Base-by-base conservation (phyloP, 2,888 invertebrate genomes). In the Machimus rusticus region DNA sequence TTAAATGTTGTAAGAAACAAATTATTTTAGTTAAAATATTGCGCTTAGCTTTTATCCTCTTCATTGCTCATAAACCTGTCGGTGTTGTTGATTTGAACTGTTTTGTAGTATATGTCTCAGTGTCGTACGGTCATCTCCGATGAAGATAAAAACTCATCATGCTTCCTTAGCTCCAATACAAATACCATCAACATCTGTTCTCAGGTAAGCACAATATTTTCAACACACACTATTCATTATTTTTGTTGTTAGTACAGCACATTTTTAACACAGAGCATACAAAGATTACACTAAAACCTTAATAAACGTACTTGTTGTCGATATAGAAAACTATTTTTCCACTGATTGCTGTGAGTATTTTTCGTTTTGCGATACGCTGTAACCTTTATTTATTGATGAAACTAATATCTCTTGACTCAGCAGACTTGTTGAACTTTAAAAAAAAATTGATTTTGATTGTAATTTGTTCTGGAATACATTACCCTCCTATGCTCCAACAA, bases 151-250 rank as follows among this genome's bases (percentile, higher is more conserved):
- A 76, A 87, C 85, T 46, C 87, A 88, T 86, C 89, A 89, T 57
- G 88, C 82, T 66, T 81, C 87, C 55, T 88, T 90, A 87, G 87
- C 89, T 86, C 90, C 90, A 84, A 90, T 90, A 46, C 89, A 90
- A 89, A 90, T 90, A 87, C 89, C 90, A 76, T 88, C 77, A 43
- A 85, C 89, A 57, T 87, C 84, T 81, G 87, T 88, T 78, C 88
- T 89, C 86, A 89, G 89, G 89, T 89, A 88, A 89, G 86, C 55
- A 66, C 66, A n/a, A n/a, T n/a, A 23, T 74, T 77, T 55, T 74
- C 3, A 19, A 43, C 23, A 66, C 31, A 19, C 37, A n/a, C n/a
- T 19, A n/a, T 79, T 31, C 12, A 31, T 46, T 28, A 31, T 14
- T 43, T 31, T 37, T 74, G 31, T 77, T 82, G 74, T 14, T n/a